Percentiles rank a stretch among this genome's conserved stretches.
Evolutionary conservation across 53 echinoderm and acorn worm species (phyloP).

Genomic region (Luidia sarsii): DNA sequence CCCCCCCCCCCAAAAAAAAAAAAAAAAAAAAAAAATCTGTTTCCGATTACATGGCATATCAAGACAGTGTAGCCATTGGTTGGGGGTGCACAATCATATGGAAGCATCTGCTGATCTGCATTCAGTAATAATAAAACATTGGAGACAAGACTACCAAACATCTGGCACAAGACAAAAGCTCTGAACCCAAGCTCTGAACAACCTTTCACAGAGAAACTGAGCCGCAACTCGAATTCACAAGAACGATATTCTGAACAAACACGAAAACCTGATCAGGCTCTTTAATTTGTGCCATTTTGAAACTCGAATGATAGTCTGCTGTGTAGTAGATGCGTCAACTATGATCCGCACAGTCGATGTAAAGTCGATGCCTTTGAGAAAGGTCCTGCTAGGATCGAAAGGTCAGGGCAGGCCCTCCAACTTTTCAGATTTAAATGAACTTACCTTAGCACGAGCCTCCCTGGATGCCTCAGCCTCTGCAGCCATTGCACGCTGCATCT

Average conservation of each 20-base stretch:
- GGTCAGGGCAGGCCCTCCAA: rapidly evolving
- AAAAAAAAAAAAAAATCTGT: too few species aligned
- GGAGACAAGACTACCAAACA: too few species aligned
- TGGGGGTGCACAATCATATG: too few species aligned
- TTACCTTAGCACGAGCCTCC: constrained; percentile 62
- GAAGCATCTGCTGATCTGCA: too few species aligned
- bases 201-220: not conserved
- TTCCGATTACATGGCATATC: too few species aligned
- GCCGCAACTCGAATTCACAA: not conserved
- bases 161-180: too few species aligned
- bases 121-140: too few species aligned
- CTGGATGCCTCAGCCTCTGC: constrained; percentile 64
- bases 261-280: not conserved
- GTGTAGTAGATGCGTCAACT: not conserved
- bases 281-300: not conserved
- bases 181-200: too few species aligned
- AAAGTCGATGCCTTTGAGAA: too few species aligned
- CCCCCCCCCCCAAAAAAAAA: too few species aligned
- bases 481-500: constrained; percentile 66
- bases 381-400: too few species aligned
- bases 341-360: not conserved
- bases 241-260: not conserved
- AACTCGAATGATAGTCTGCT: not conserved
- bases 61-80: too few species aligned
- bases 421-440: not conserved